Evolutionary conservation across 2,797 vertebrate species (phyloP), one percentile per base, ranked within the genome.

Genomic region (Alectoris magna): DNA sequence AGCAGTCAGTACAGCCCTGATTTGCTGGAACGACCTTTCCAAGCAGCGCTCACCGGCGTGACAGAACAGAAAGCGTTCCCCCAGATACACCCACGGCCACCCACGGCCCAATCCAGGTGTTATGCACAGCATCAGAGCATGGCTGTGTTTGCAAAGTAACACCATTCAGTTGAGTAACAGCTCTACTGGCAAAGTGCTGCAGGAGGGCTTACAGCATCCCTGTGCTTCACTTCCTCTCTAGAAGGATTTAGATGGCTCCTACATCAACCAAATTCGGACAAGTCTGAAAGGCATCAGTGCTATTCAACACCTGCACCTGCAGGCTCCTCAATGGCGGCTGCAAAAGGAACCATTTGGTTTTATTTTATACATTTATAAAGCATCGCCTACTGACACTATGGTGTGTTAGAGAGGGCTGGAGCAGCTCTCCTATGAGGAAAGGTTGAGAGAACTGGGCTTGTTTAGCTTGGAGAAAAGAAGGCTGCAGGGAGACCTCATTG

Each of bases 11-110:
- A 1, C 39, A 58, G 53, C 39, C 27, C 16, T 53, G 14, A 5
- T 36, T 24, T 4, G 44, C 63, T 22, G 69, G 23, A 49, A 3
- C 21, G 58, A 38, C 51, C 60, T 53, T 48, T 71, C 34, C 46
- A 82, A 81, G n/a, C 27, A 3, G 41, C 14, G 14, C 41, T 22
- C 34, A 16, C 41, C 46, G n/a, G 24, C 7, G 13, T 21, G 48
- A 44, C 43, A 48, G 58, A 64, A 60, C 29, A 24, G 4, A 27
- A 31, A 2, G 14, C 2, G 7, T 27, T 24, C 13, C 60, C n/a
- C 27, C 0, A 1, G 14, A 18, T 11, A 5, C 19, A 36, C 1
- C 7, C 29, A 14, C 0, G 8, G 36, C 29, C 26, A 22, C 68
- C 49, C 43, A n/a, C 48, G 16, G 43, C 43, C 15, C 43, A 15